Evolutionary conservation across 1,140 invertebrate genomes (phyloP), one percentile per base, ranked within the genome.

Genomic region (Drosophila pruinosa): DNA sequence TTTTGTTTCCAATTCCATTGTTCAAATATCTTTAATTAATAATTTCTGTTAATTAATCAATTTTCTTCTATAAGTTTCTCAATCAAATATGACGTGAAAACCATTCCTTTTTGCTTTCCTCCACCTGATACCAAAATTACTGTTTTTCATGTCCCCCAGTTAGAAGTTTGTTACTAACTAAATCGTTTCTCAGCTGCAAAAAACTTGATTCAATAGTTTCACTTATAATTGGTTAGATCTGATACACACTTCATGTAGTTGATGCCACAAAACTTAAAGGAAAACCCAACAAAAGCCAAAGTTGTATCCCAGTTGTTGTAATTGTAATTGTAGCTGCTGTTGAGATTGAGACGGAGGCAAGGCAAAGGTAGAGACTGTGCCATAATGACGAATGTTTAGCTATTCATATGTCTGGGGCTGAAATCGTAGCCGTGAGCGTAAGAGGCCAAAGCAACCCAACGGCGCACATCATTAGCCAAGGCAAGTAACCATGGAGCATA

Each of bases 371-470:
- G 43, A 28, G 45, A 48, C 45, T 26, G 50, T 79, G 77, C 58
- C 77, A 68, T 85, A 85, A 85, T 86, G 82, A 86, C 74, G 78
- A 86, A 86, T 86, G 81, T 70, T 76, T 63, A 68, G 81, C 73
- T 68, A 78, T 85, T 86, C 81, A 75, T 74, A 59, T 85, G 77
- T 86, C 81, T 83, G 67, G 31, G 31, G 22, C 28, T 45, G 56
- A 53, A 57, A 62, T 39, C 38, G 56, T 43, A 61, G 59, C 69
- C 72, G 63, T 50, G 68, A 43, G 59, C 41, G n/a, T n/a, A 57
- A 63, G 41, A 70, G 10, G 10, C 59, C 48, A 45, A 14, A 43
- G 43, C 63, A 41, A 59, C 57, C 50, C 47, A 59, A 76, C 54
- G 61, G 67, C 64, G 78, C 82, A 81, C 81, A 88, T 86, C 82